A percentile compares a stretch with the other conserved stretches of the same genome.
These are phyloP conservation scores for Phymastichus coffea DNA, from an alignment of 1,140 invertebrate species.

Conservation along the genomic window DNA sequence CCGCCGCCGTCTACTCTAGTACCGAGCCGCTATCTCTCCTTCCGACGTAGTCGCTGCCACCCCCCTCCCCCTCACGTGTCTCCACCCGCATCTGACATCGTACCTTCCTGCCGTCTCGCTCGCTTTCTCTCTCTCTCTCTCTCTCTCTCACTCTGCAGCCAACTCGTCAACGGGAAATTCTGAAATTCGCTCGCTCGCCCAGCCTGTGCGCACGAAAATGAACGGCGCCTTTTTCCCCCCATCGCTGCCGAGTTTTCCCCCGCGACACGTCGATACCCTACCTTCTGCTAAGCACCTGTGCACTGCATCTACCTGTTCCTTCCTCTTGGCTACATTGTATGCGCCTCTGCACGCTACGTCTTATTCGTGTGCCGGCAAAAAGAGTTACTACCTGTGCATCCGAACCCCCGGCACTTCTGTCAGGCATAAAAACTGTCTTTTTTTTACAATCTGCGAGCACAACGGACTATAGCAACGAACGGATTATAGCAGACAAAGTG, in stretches of 20 bases:
- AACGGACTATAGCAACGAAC: too few relatives aligned
- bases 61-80: conserved; percentile 28
- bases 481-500: too few relatives aligned
- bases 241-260: conserved; percentile 23
- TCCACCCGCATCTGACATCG: conserved; percentile 30
- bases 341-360: too few relatives aligned
- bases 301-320: too few relatives aligned
- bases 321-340: too few relatives aligned
- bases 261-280: conserved; percentile 16
- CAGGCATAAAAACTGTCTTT: too few relatives aligned
- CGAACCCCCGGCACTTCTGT: too few relatives aligned
- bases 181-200: conserved; percentile 27
- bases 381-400: too few relatives aligned
- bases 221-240: conserved; percentile 11
- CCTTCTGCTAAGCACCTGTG: conserved; percentile 31
- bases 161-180: conserved; percentile 28
- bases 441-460: too few relatives aligned
- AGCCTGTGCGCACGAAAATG: conserved; percentile 17
- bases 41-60: conserved; percentile 33
- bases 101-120: conserved; percentile 24
- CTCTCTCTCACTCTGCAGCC: conserved; percentile 9
- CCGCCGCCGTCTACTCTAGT: too few relatives aligned
- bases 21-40: conserved; percentile 29
- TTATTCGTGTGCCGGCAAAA: too few relatives aligned
- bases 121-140: conserved; percentile 14